phyloP scores from a whole-genome alignment of 2,797 vertebrate species.

The Oreochromis mossambicus region DNA sequence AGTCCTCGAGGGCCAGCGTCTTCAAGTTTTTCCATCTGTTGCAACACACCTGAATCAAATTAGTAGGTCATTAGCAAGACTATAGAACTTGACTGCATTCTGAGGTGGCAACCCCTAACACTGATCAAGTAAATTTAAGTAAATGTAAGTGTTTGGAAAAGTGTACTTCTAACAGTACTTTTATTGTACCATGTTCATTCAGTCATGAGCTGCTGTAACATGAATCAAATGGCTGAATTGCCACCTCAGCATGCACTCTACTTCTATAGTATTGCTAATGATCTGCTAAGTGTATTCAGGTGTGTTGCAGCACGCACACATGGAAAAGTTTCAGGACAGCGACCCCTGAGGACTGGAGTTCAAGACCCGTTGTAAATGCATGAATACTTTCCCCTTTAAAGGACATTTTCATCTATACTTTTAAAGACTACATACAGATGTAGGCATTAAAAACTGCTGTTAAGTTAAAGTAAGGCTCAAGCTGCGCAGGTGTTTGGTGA shows the following conservation, averaged over 20 bases:
- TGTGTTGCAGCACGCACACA: neutral
- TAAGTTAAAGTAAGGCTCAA: neutral
- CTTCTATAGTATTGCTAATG: neutral
- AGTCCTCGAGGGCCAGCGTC: neutral
- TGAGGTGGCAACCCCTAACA: rapidly evolving
- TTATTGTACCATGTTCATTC: neutral
- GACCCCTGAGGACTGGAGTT: neutral
- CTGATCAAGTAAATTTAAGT: rapidly evolving
- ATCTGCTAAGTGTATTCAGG: neutral
- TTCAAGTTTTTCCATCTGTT: neutral
- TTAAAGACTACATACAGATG: neutral
- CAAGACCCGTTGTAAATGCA: neutral
- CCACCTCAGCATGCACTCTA: neutral
- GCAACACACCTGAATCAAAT: neutral
- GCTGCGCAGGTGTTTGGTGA: neutral
- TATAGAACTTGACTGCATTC: neutral
- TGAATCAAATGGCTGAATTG: too few relatives aligned
- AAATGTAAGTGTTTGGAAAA: neutral
- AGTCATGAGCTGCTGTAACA: neutral
- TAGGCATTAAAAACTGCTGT: neutral
- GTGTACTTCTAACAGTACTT: neutral
- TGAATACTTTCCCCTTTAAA: neutral
- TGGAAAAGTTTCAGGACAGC: neutral
- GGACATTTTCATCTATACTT: neutral
- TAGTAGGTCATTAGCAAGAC: neutral